Evolutionary conservation across 2,888 invertebrate species (phyloP).

Genomic region (Teleogryllus oceanicus): DNA sequence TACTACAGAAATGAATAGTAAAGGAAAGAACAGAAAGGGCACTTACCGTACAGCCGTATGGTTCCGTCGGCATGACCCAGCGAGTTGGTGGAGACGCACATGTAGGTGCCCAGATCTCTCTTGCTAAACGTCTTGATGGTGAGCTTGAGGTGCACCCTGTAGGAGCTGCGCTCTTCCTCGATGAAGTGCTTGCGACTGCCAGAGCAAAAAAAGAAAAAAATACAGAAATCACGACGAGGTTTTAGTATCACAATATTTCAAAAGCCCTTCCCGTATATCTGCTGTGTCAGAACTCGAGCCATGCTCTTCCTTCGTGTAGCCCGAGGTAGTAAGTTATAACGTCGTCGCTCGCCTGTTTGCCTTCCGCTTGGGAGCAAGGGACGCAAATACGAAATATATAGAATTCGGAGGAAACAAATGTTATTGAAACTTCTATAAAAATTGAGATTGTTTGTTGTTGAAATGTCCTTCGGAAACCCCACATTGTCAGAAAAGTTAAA

Average conservation of each 20-base stretch:
- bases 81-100: conserved; percentile 67
- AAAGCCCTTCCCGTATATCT: not conserved
- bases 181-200: conserved; percentile 63
- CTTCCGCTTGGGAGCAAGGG: no score
- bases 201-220: conserved; percentile 38
- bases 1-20: no score
- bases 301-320: not conserved
- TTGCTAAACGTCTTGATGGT: conserved; percentile 59
- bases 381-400: no score
- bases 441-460: no score
- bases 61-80: conserved; percentile 68
- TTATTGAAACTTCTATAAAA: no score
- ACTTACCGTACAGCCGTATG: conserved; percentile 64
- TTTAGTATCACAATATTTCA: conserved; percentile 18
- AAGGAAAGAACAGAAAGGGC: not conserved
- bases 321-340: no score
- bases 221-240: not conserved
- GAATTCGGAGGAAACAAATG: no score
- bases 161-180: conserved; percentile 58
- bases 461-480: no score
- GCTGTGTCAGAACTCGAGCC: not conserved
- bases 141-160: conserved; percentile 61
- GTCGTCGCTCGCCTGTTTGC: no score
- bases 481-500: no score
- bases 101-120: conserved; percentile 64